Evolutionary conservation across 2,888 invertebrate genomes (phyloP).

Genomic region (Rosalia funebris): DNA sequence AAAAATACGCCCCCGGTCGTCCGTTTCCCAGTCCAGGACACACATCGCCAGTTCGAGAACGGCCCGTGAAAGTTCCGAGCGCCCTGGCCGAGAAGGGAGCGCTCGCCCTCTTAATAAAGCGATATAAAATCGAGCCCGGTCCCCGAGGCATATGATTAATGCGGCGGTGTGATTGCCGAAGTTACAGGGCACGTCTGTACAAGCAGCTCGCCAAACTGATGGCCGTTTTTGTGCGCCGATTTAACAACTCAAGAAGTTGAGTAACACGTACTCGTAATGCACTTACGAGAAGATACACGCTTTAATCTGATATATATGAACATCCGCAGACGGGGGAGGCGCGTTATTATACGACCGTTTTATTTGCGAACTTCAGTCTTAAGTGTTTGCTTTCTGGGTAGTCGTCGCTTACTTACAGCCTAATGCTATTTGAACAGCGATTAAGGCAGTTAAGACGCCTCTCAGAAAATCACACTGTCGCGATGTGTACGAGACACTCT

Average conservation of each 20-base stretch:
- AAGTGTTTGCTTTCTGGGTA: slow-evolving; percentile 1
- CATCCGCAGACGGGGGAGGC: not conserved
- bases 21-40: too few species aligned
- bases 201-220: slow-evolving; percentile 52
- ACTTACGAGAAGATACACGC: slow-evolving; percentile 34
- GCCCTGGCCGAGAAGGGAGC: slow-evolving; percentile 22
- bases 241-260: slow-evolving; percentile 46
- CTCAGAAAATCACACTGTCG: too few species aligned
- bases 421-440: not conserved
- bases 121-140: slow-evolving; percentile 49
- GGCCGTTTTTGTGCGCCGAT: slow-evolving; percentile 48
- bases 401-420: not conserved
- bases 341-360: not conserved
- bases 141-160: slow-evolving; percentile 53
- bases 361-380: slow-evolving; percentile 3
- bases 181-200: slow-evolving; percentile 55
- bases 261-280: slow-evolving; percentile 47
- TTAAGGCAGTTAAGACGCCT: not conserved
- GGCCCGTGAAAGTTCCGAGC: too few species aligned
- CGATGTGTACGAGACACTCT: too few species aligned
- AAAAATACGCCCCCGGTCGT: too few species aligned
- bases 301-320: not conserved
- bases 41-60: too few species aligned
- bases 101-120: slow-evolving; percentile 45
- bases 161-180: slow-evolving; percentile 54